These are phyloP conservation scores for Apodemus agrarius DNA, from an alignment of 2,797 vertebrate genomes.

Conservation along the genomic window DNA sequence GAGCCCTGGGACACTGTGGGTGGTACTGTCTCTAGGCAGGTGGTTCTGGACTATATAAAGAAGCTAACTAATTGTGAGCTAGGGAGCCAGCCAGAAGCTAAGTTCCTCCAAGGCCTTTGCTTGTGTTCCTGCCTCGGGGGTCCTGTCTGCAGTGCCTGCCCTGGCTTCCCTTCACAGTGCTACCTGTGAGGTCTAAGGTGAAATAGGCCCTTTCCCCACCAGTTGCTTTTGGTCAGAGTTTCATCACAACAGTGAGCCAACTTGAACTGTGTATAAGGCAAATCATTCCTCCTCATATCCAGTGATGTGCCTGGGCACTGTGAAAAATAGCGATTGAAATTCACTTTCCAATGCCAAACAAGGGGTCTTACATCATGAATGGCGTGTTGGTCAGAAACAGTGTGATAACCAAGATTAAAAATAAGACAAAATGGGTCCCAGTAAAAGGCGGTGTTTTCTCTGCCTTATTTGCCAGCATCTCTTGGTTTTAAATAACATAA, in stretches of 20 bases:
- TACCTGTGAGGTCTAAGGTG: neutral
- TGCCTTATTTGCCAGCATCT: neutral
- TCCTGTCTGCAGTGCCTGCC: neutral
- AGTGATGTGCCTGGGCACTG: neutral
- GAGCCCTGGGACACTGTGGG: neutral
- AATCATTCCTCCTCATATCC: neutral
- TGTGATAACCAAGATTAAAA: neutral
- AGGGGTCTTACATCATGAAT: neutral
- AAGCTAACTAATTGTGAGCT: neutral
- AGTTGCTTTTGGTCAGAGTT: neutral
- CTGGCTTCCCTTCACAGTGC: neutral
- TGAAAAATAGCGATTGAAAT: neutral
- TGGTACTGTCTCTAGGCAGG: neutral
- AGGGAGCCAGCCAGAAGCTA: neutral
- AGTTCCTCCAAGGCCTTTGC: neutral
- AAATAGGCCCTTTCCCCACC: neutral
- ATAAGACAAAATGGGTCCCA: neutral
- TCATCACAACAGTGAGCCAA: neutral
- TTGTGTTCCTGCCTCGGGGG: neutral
- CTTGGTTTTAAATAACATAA: conserved; percentile 18
- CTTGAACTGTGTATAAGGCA: neutral
- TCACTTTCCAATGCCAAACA: neutral
- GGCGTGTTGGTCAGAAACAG: neutral
- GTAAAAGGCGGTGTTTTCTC: neutral
- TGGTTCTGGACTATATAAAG: neutral